phyloP scores from a whole-genome alignment of 92 coral and sea anemone species.

The Blastomussa wellsi region DNA sequence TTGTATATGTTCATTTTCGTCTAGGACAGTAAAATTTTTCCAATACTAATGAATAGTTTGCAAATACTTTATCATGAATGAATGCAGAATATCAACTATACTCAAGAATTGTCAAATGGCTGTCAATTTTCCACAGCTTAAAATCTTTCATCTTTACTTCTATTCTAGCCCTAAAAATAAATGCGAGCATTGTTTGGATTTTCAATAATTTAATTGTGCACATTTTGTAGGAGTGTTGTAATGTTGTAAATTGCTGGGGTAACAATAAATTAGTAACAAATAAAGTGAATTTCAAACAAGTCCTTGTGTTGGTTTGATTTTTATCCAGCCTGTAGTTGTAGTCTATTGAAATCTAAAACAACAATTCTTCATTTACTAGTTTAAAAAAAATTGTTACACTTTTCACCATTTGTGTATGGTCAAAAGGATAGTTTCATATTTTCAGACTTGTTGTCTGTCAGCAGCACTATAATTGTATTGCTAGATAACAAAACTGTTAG shows the following conservation, averaged over 20 bases:
- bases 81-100: not conserved
- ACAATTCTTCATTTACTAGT: too few species aligned
- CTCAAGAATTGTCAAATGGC: not conserved
- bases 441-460: too few species aligned
- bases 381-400: too few species aligned
- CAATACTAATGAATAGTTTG: not conserved
- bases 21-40: not conserved
- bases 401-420: too few species aligned
- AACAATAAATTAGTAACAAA: not conserved
- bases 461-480: too few species aligned
- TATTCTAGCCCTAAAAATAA: too few species aligned
- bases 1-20: not conserved
- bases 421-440: too few species aligned
- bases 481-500: too few species aligned
- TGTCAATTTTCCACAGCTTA: not conserved
- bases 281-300: not conserved
- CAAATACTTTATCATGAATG: not conserved
- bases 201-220: conserved; percentile 12
- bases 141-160: too few species aligned
- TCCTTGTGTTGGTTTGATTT: not conserved
- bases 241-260: not conserved
- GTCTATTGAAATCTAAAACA: not conserved
- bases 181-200: too few species aligned
- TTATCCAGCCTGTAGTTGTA: not conserved
- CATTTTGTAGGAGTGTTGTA: not conserved